These are phyloP conservation scores for Eretmochelys imbricata DNA, from an alignment of 2,113 vertebrate genomes.

Conservation along the genomic window DNA sequence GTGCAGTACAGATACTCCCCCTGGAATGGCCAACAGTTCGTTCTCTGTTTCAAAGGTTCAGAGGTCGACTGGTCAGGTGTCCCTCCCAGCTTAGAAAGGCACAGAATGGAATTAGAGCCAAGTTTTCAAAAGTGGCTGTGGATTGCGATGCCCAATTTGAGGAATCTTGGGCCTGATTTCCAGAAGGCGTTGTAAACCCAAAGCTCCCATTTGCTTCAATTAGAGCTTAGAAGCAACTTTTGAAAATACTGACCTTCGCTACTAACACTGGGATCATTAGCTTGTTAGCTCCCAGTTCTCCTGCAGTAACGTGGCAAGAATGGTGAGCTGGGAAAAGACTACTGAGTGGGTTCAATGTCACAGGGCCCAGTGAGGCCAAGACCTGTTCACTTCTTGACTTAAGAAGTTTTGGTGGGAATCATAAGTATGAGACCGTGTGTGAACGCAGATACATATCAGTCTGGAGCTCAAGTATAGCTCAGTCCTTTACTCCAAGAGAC, in stretches of 20 bases:
- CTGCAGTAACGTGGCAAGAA: not conserved
- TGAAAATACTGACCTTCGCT: rapidly evolving
- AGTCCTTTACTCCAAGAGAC: not conserved
- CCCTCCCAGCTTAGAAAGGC: not conserved
- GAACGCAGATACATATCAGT: not conserved
- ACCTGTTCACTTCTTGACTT: not conserved
- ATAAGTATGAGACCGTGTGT: not conserved
- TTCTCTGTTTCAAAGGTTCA: rapidly evolving
- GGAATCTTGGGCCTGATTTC: not conserved
- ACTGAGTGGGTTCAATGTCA: not conserved
- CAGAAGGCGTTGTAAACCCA: not conserved
- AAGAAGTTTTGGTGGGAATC: not conserved
- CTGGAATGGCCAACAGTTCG: not conserved
- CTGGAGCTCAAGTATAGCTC: not conserved
- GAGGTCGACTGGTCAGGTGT: not conserved
- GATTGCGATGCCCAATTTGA: not conserved
- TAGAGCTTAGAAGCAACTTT: not conserved
- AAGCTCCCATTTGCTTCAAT: not conserved
- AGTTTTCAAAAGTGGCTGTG: not conserved
- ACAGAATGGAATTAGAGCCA: not conserved
- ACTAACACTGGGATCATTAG: not conserved
- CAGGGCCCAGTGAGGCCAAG: not conserved
- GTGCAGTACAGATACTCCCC: rapidly evolving
- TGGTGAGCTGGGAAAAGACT: not conserved
- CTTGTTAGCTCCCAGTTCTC: not conserved